phyloP scores from a whole-genome alignment of 2,797 vertebrate genomes.

The Pipistrellus pipistrellus region DNA sequence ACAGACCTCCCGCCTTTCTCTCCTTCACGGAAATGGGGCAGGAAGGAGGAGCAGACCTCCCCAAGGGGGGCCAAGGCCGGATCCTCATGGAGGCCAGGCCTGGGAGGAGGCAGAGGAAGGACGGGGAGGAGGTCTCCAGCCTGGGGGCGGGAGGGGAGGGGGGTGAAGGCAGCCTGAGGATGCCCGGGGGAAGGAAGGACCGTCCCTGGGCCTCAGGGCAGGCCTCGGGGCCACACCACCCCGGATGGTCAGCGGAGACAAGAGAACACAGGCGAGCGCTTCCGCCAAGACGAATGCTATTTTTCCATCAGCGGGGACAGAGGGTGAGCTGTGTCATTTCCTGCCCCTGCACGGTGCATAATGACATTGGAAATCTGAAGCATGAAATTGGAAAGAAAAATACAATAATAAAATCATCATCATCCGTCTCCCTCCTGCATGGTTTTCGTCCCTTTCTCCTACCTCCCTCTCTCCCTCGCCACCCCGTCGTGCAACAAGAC shows the following conservation, averaged over 20 bases:
- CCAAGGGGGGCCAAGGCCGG: background rate
- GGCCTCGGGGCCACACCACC: background rate
- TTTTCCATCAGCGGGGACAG: background rate
- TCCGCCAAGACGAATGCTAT: background rate
- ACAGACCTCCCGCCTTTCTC: background rate
- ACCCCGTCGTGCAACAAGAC: background rate
- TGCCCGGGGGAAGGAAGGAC: fast-evolving
- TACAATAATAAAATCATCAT: background rate
- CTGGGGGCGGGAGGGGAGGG: fast-evolving
- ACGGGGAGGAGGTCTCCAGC: background rate
- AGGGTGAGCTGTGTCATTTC: background rate
- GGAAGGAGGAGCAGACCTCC: background rate
- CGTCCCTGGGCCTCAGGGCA: fast-evolving
- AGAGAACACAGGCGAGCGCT: background rate
- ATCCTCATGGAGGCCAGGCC: background rate
- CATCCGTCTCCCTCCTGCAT: background rate
- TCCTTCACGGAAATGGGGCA: background rate
- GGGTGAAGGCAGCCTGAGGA: background rate
- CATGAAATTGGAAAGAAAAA: slow-evolving; percentile 67
- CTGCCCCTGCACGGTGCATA: background rate
- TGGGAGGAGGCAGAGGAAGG: too few relatives aligned
- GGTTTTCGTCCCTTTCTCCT: background rate
- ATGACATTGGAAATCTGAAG: slow-evolving; percentile 61
- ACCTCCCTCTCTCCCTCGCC: background rate
- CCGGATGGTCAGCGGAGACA: background rate